Evolutionary conservation across 92 coral and sea anemone genomes (phyloP).

Genomic region (Actinernus sp.): DNA sequence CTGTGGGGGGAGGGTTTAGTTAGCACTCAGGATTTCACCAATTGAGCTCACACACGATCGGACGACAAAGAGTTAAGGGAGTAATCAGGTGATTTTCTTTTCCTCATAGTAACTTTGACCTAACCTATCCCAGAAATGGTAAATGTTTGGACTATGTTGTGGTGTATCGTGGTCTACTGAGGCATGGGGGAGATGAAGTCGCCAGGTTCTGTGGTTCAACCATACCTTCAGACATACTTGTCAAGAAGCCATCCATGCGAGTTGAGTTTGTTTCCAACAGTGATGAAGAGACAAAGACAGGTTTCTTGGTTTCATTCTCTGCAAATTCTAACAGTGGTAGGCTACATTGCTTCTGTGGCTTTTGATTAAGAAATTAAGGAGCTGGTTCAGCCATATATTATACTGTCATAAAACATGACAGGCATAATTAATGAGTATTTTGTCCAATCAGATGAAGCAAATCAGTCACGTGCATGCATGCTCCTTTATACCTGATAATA

Average conservation of each 20-base stretch:
- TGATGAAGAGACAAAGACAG: conserved; percentile 17
- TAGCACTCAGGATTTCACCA: too few relatives aligned
- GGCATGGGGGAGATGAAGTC: not conserved
- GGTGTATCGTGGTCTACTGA: conserved; percentile 20
- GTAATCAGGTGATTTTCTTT: too few relatives aligned
- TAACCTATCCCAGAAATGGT: conserved; percentile 15
- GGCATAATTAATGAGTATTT: too few relatives aligned
- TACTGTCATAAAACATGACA: too few relatives aligned
- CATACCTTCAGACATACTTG: conserved; percentile 25
- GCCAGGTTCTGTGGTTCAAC: conserved; percentile 65
- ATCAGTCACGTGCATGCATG: too few relatives aligned
- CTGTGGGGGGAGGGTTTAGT: too few relatives aligned
- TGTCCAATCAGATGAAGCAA: too few relatives aligned
- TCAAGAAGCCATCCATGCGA: conserved; percentile 24
- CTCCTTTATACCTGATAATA: too few relatives aligned
- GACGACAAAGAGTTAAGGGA: too few relatives aligned
- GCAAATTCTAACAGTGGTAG: conserved; percentile 1
- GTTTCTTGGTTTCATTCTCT: conserved; percentile 28
- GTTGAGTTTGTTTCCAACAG: conserved; percentile 66
- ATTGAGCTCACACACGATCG: too few relatives aligned
- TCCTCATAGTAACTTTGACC: conserved; percentile 55
- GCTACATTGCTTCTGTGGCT: not conserved
- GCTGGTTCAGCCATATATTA: too few relatives aligned
- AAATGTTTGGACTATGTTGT: conserved; percentile 69
- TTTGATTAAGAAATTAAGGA: not conserved